Evolutionary conservation across 2,888 invertebrate species (phyloP), one percentile per base, ranked within the genome.

Genomic region (Cerastis leucographa): DNA sequence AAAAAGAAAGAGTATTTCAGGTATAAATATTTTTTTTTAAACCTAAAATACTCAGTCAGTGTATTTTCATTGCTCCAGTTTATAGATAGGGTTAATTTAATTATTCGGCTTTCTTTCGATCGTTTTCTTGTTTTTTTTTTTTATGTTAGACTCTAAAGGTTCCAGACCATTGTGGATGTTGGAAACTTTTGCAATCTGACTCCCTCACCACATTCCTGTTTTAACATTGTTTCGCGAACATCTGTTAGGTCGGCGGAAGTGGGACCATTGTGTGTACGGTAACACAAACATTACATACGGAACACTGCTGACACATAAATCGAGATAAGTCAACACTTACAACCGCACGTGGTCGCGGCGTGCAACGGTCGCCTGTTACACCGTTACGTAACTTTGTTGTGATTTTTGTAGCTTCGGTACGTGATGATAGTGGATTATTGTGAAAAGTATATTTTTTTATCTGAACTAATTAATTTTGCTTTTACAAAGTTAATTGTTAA

Each of bases 301-400:
- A 82, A 82, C 67, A 70, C 88, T 89, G 84, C 88, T 89, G 84
- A 79, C 76, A 81, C 85, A 89, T 90, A 90, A 90, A 92, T 92
- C 72, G 56, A 73, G 85, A 82, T 88, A 86, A 75, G 79, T 87
- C 74, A 77, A 79, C 73, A 74, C 17, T 74, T 49, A 69, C 14
- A 25, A 64, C 82, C 25, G 78, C 85, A 87, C 85, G 87, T 81
- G 87, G 74, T 66, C 44, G 66, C 64, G 35, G 44, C 85, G 80
- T 85, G 84, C 19, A 11, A 22, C 40, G 44, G 72, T 22, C 74
- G 77, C 22, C 46, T 29, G 40, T 86, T 19, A 86, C 81, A 87
- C 86, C 76, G 83, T 78, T 74, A 74, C 40, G 80, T 77, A 85
- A 85, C 61, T 17, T 46, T 67, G 49, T 80, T 56, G 62, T 61